These are phyloP conservation scores for Diploscapter pachys DNA, from an alignment of 1,140 invertebrate genomes.

Conservation along the genomic window DNA sequence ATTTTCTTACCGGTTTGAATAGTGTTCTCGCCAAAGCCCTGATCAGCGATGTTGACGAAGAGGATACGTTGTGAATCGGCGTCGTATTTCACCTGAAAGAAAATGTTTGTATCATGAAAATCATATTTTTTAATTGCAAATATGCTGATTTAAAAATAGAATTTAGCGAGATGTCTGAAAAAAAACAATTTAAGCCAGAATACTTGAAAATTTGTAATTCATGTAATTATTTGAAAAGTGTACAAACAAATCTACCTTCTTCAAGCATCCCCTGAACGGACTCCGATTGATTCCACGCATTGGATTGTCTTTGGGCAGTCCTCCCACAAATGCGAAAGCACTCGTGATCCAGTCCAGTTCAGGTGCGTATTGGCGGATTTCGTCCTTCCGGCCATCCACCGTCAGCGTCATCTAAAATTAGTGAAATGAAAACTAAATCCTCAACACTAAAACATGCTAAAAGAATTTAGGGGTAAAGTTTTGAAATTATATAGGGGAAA, in stretches of 20 bases:
- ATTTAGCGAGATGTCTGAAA: not conserved
- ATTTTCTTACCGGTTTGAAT: too few species aligned
- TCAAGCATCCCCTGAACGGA: slow-evolving; percentile 91
- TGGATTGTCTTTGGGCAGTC: slow-evolving; percentile 72
- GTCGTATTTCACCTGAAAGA: slow-evolving; percentile 77
- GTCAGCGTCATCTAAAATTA: slow-evolving; percentile 72
- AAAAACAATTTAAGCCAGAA: not conserved
- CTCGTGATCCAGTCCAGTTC: slow-evolving; percentile 85
- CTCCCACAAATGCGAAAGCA: slow-evolving; percentile 83
- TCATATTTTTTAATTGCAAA: slow-evolving; percentile 12
- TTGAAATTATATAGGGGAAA: too few species aligned
- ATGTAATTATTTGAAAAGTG: not conserved
- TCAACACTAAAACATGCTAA: slow-evolving; percentile 1
- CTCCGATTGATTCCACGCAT: slow-evolving; percentile 64
- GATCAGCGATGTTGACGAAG: slow-evolving; percentile 79
- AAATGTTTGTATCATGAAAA: not conserved
- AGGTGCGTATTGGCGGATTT: slow-evolving; percentile 83
- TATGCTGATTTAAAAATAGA: slow-evolving; percentile 7
- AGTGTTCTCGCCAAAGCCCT: slow-evolving; percentile 69
- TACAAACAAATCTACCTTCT: slow-evolving; percentile 71
- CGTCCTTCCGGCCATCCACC: slow-evolving; percentile 78
- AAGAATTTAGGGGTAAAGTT: slow-evolving; percentile 20
- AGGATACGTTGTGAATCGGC: slow-evolving; percentile 82
- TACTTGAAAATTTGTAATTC: not conserved
- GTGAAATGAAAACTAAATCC: slow-evolving; percentile 20